Evolutionary conservation across 2,888 invertebrate genomes (phyloP), one percentile per base, ranked within the genome.

Genomic region (Macaria notata): DNA sequence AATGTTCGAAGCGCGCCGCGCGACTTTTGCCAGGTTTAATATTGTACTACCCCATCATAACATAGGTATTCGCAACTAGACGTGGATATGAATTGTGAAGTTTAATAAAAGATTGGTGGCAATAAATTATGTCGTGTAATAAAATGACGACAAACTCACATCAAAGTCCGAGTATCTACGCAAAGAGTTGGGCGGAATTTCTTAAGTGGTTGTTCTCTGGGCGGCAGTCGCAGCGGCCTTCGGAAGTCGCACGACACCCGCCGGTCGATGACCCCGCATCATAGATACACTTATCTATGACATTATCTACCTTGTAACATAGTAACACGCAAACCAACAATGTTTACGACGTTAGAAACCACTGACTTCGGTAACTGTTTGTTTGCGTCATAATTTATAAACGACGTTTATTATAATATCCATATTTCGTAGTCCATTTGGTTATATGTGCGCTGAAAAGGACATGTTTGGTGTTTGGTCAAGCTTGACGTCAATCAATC

Each of bases 401-500:
- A 9, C 41, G 9, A 41, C 6, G 38, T 19, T 19, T 19, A 9
- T 41, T 31, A 36, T 33, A 42, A 51, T 44, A 46, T 31, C 9
- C 19, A 8, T 41, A 30, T 41, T 19, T 49, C 45, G 45, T 19
- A n/a, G 3, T 3, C 5, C 19, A 3, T 4, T 39, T 7, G 19
- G 19, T 19, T 19, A 19, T 19, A 19, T 43, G 9, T 9, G 31
- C 30, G 8, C 44, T 52, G 42, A 44, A 50, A 48, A n/a, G 38
- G 41, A 30, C 3, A 51, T 49, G 38, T 57, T 57, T 49, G 46
- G 36, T 53, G 30, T 52, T 55, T 49, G 36, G 45, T 33, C 45
- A 58, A 54, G 57, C 38, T 64, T 65, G 64, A 66, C 70, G 66
- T 65, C 69, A 69, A 67, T 66, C 62, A 63, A 63, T 65, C 62